These are phyloP conservation scores for Drosophila setosimentum DNA, from an alignment of 2,888 invertebrate species.

Conservation along the genomic window DNA sequence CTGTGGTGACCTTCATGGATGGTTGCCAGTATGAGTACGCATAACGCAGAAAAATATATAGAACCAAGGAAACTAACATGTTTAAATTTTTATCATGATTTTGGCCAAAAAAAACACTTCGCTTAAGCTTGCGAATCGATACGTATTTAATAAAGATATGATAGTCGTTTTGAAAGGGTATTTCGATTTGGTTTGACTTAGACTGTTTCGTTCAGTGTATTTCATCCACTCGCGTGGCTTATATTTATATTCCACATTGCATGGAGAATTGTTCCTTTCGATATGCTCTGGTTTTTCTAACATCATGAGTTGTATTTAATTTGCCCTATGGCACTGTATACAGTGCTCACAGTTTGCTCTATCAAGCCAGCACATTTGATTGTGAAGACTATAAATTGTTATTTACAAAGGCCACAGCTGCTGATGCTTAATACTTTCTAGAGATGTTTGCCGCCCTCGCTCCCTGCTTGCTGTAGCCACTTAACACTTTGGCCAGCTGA, in stretches of 20 bases:
- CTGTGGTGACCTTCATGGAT: constrained; percentile 5
- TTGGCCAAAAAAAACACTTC: neutral
- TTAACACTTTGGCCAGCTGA: constrained; percentile 75
- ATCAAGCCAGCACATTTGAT: neutral
- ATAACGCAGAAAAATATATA: neutral
- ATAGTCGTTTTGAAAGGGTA: neutral
- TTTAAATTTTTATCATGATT: neutral
- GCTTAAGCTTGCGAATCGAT: neutral
- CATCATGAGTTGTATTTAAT: neutral
- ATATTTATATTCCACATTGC: neutral
- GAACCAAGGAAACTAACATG: neutral
- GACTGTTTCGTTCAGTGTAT: neutral
- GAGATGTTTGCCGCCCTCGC: constrained; percentile 14
- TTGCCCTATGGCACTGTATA: neutral
- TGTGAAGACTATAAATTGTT: constrained; percentile 46
- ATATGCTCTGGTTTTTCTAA: neutral
- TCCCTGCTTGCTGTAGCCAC: constrained; percentile 33
- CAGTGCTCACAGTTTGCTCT: neutral
- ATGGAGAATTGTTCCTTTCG: neutral
- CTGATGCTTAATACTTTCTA: constrained; percentile 54
- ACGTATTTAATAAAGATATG: neutral
- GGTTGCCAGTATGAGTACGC: neutral
- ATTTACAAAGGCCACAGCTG: constrained; percentile 38
- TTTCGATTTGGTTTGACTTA: neutral
- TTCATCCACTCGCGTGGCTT: neutral